phyloP scores from a whole-genome alignment of 1,140 invertebrate genomes.

The Whitmania pigra region DNA sequence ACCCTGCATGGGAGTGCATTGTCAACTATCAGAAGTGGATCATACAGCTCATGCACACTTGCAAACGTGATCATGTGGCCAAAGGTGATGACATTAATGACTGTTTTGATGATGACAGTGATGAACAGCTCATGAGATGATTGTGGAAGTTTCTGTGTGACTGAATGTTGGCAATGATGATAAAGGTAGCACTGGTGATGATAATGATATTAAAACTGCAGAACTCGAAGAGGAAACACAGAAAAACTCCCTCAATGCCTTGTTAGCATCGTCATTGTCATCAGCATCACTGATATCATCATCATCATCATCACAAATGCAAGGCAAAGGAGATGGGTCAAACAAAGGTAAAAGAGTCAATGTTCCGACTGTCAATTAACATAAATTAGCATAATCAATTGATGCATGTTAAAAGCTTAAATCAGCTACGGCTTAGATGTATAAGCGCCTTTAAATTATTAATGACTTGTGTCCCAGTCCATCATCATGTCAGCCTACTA shows the following conservation, averaged over 20 bases:
- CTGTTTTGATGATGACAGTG: neutral
- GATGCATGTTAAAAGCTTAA: too few species aligned
- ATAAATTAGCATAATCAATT: too few species aligned
- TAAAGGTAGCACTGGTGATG: neutral
- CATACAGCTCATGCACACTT: conserved; percentile 47
- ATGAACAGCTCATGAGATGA: neutral
- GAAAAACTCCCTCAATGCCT: neutral
- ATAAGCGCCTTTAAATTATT: too few species aligned
- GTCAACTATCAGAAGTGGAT: conserved; percentile 62
- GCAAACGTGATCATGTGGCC: conserved; percentile 34
- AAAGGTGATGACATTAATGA: conserved; percentile 21
- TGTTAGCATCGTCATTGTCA: neutral
- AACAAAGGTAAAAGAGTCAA: too few species aligned
- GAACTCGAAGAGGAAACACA: conserved; percentile 1
- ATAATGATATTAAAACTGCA: neutral
- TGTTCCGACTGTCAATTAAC: too few species aligned
- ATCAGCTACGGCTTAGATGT: too few species aligned
- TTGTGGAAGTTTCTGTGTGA: neutral
- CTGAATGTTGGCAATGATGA: neutral
- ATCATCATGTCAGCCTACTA: too few species aligned
- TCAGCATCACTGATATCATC: too few species aligned
- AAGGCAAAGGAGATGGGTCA: too few species aligned
- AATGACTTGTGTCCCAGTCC: too few species aligned
- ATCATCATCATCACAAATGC: too few species aligned
- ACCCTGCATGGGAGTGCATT: conserved; percentile 86